phyloP scores from a whole-genome alignment of 2,888 invertebrate genomes.

The Lepidochrysops patricia region DNA sequence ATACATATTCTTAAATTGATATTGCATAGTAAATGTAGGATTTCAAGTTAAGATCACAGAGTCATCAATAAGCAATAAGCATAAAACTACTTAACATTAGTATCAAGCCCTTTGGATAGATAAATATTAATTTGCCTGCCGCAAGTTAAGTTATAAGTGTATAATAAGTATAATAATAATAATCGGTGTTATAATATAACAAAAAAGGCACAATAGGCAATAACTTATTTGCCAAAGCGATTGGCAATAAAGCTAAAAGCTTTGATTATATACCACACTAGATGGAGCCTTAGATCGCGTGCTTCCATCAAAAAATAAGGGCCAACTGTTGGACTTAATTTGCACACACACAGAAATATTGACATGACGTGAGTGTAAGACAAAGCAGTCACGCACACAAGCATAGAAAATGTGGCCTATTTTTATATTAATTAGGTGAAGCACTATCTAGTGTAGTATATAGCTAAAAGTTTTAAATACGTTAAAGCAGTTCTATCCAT shows the following conservation, averaged over 20 bases:
- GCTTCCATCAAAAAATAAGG: too few relatives aligned
- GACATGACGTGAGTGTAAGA: too few relatives aligned
- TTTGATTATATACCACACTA: too few relatives aligned
- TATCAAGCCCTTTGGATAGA: neutral
- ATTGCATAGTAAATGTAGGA: neutral
- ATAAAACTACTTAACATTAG: neutral
- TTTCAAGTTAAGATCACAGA: neutral
- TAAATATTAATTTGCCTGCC: neutral
- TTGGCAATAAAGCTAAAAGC: neutral
- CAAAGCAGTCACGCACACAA: too few relatives aligned
- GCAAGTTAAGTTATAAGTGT: neutral
- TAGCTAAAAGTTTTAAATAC: too few relatives aligned
- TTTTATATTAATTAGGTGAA: too few relatives aligned
- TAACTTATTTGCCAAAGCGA: neutral
- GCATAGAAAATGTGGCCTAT: too few relatives aligned
- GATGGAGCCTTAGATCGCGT: too few relatives aligned
- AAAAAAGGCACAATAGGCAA: conserved; percentile 8
- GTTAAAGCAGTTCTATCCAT: neutral
- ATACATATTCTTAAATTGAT: neutral
- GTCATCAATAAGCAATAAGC: neutral
- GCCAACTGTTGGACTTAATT: too few relatives aligned
- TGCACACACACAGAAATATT: too few relatives aligned
- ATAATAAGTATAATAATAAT: neutral
- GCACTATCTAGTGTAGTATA: too few relatives aligned
- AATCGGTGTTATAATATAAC: neutral